Base-by-base conservation (phyloP, 2,888 invertebrate species). In the Rutpela maculata region DNA sequence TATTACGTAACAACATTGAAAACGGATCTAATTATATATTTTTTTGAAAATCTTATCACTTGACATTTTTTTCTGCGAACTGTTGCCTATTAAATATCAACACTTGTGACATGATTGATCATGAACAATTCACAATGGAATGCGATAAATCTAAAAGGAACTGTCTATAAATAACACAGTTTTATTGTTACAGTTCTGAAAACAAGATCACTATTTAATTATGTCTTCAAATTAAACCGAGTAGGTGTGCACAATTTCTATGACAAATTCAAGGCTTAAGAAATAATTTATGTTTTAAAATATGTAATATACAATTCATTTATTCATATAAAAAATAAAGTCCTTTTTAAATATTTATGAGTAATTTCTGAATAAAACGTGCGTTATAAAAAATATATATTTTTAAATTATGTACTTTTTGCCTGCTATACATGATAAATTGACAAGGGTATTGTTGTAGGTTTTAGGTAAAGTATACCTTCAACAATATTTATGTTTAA, bases 81-180 rank as follows among this genome's bases (percentile, higher is more conserved):
- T 0, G 35, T 63, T 35, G 35, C 62, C 35, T 63, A 17, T 31
- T 63, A 63, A 31, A 63, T 50, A 6, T 50, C 50, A 50, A 50
- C 50, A 50, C n/a, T 50, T n/a, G 62, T 63, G 62, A 63, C 62
- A 63, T 63, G 62, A 63, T 63, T 63, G 62, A 63, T 63, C 31
- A 35, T 35, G 17, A 35, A 17, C 35, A 63, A 63, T 35, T 9
- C 35, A 35, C 35, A 35, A 35, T 17, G 35, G 62, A 63, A 35
- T 63, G 62, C 17, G 26, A 31, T 35, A 63, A 63, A 17, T 35
- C 11, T n/a, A 65, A 65, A 6, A 65, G 65, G 65, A 31, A 18
- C 43, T 43, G 43, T 43, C 43, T 65, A 65, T 65, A 65, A 65
- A 65, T 65, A 43, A 65, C 19, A 11, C 43, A 31, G 17, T n/a